phyloP scores from a whole-genome alignment of 1,140 invertebrate species.

The Trachelipus rathkii region DNA sequence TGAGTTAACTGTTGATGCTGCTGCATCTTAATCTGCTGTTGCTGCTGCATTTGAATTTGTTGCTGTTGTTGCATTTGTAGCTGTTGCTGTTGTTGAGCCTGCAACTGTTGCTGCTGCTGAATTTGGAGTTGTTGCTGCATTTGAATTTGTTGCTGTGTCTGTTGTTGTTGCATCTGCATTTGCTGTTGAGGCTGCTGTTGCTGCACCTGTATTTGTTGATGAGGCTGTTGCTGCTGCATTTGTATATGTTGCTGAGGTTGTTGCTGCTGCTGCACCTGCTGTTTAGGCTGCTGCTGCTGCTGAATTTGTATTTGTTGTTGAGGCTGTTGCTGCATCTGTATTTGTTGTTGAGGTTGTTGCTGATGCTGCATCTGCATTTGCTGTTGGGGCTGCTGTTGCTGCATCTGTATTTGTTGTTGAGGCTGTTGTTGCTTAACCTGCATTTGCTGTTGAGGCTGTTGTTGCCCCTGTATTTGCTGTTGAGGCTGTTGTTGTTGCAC shows the following conservation, averaged over 20 bases:
- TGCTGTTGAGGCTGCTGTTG: conserved; percentile 32
- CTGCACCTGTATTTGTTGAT: conserved; percentile 25
- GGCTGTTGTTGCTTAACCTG: conserved; percentile 23
- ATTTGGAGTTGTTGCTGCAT: conserved; percentile 28
- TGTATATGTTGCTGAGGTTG: conserved; percentile 28
- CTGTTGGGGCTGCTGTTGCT: conserved; percentile 49
- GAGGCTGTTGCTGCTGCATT: conserved; percentile 22
- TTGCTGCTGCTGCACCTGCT: conserved; percentile 33
- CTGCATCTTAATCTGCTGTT: conserved; percentile 37
- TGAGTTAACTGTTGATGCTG: conserved; percentile 46
- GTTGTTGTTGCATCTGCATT: conserved; percentile 29
- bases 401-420: conserved; percentile 48
- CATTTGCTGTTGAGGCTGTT: conserved; percentile 44
- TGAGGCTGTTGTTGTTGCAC: conserved; percentile 51
- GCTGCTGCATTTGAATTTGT: conserved; percentile 30
- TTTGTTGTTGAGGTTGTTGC: conserved; percentile 44
- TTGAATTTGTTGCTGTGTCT: conserved; percentile 28
- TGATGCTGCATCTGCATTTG: neutral
- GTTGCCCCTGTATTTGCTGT: conserved; percentile 51
- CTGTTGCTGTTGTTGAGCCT: conserved; percentile 31
- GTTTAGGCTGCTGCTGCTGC: conserved; percentile 32
- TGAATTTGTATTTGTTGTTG: neutral
- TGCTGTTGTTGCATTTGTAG: conserved; percentile 32
- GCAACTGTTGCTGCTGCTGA: conserved; percentile 33
- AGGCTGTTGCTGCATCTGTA: conserved; percentile 48